Percentiles rank a stretch among this genome's conserved stretches.
Evolutionary conservation across 1,140 invertebrate species (phyloP).

Genomic region (Hirudo medicinalis): DNA sequence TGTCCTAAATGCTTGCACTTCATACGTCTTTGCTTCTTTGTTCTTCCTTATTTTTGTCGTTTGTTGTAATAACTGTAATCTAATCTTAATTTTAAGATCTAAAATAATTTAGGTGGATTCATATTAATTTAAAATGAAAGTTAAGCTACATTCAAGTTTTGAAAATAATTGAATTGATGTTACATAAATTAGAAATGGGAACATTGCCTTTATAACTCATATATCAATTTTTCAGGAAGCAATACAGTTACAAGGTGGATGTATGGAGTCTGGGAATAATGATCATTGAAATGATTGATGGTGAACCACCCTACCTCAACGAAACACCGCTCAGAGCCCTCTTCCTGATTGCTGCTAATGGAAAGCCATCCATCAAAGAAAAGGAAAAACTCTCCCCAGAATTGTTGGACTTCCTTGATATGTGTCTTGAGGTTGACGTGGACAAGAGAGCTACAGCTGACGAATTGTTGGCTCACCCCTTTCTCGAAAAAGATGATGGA

Average conservation of each 20-base stretch:
- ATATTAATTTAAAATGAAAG: too few species aligned
- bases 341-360: conserved; percentile 28
- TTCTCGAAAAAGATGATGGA: conserved; percentile 62
- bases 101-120: too few species aligned
- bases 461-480: conserved; percentile 75
- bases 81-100: too few species aligned
- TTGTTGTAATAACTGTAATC: too few species aligned
- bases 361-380: conserved; percentile 24
- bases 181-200: too few species aligned
- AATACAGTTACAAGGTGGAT: conserved; percentile 28
- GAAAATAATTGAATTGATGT: too few species aligned
- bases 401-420: conserved; percentile 59
- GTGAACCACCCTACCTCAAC: conserved; percentile 31
- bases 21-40: too few species aligned
- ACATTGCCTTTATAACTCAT: not conserved
- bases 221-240: conserved; percentile 24
- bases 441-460: conserved; percentile 70
- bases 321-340: conserved; percentile 28
- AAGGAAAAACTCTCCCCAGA: conserved; percentile 79
- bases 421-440: conserved; percentile 77
- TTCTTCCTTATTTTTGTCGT: too few species aligned
- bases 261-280: conserved; percentile 31
- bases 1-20: too few species aligned
- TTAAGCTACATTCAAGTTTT: too few species aligned
- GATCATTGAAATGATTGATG: conserved; percentile 33